phyloP scores from a whole-genome alignment of 2,113 vertebrate genomes.

The Plecturocebus donacophilus region DNA sequence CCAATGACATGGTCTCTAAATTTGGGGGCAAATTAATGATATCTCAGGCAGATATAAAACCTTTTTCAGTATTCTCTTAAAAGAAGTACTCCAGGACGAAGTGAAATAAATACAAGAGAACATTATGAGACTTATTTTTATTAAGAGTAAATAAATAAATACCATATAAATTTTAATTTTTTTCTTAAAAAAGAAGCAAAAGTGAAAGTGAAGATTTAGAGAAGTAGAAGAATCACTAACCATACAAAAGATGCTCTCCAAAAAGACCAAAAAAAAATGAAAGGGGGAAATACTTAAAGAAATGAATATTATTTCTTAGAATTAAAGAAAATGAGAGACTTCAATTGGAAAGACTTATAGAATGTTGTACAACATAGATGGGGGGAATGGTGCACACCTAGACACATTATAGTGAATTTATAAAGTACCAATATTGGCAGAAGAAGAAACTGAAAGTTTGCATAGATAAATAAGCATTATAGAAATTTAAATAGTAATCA shows the following conservation, averaged over 20 bases:
- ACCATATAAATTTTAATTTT: not conserved
- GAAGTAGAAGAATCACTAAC: not conserved
- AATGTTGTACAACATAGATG: not conserved
- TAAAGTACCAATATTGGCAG: not conserved
- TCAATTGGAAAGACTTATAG: not conserved
- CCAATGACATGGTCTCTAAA: not conserved
- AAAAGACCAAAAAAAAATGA: not conserved
- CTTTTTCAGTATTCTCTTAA: not conserved
- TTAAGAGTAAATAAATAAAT: not conserved
- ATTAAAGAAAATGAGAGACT: not conserved
- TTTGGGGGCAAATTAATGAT: not conserved
- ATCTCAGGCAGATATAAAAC: not conserved
- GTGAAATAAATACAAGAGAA: not conserved
- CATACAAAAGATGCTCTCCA: not conserved
- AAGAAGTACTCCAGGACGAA: conserved; percentile 12
- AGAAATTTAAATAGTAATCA: conserved; percentile 23
- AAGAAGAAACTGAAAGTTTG: conserved; percentile 27
- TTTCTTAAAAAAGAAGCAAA: not conserved
- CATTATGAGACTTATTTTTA: not conserved
- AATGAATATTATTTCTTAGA: not conserved
- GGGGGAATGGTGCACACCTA: not conserved
- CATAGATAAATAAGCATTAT: not conserved
- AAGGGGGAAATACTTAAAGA: not conserved
- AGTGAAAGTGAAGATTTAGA: not conserved
- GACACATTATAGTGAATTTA: not conserved